phyloP scores from a whole-genome alignment of 2,888 invertebrate genomes.

The Dimorphilus gyrociliatus region DNA sequence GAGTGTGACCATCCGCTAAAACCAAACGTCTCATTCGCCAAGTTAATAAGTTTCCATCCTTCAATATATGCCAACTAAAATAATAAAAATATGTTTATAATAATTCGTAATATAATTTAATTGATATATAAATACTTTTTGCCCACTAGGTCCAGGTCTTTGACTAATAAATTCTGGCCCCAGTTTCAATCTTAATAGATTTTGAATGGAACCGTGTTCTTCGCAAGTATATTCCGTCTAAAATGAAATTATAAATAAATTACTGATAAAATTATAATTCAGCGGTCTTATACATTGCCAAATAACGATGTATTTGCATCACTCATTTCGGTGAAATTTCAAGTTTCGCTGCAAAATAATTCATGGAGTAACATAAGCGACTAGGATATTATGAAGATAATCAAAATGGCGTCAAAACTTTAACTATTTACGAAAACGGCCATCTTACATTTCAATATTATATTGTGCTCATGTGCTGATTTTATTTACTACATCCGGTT shows the following conservation, averaged over 20 bases:
- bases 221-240: constrained; percentile 23
- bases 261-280: too few relatives aligned
- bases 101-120: neutral
- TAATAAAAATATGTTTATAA: constrained; percentile 3
- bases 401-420: too few relatives aligned
- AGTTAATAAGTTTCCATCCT: constrained; percentile 34
- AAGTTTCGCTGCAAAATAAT: too few relatives aligned
- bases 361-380: too few relatives aligned
- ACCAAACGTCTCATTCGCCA: constrained; percentile 39
- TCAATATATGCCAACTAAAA: constrained; percentile 36
- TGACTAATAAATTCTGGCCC: constrained; percentile 38
- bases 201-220: constrained; percentile 31
- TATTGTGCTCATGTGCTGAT: too few relatives aligned
- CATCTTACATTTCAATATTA: too few relatives aligned
- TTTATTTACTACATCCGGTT: too few relatives aligned
- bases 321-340: too few relatives aligned
- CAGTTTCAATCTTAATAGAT: constrained; percentile 26
- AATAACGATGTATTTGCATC: too few relatives aligned
- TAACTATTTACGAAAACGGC: too few relatives aligned
- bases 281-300: too few relatives aligned
- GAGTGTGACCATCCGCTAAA: constrained; percentile 40
- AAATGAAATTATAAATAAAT: constrained; percentile 2
- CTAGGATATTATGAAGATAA: too few relatives aligned
- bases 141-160: constrained; percentile 33
- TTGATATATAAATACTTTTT: constrained; percentile 18